Evolutionary conservation across 2,113 vertebrate species (phyloP).

Genomic region (Sporophila hypoxantha): DNA sequence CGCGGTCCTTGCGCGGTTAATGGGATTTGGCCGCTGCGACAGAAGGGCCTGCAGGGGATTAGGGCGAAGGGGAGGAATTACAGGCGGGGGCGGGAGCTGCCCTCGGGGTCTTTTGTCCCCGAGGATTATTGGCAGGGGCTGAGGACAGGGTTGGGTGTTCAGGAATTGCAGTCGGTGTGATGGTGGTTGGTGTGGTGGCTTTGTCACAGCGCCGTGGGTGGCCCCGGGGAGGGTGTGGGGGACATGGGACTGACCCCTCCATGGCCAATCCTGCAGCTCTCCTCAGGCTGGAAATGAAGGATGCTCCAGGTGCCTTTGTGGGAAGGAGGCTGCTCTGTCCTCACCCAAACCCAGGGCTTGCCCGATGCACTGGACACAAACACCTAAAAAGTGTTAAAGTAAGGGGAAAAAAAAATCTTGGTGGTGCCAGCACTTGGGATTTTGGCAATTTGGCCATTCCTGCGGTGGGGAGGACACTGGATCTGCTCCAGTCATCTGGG

Average conservation of each 20-base stretch:
- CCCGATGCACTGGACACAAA: accelerated
- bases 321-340: neutral
- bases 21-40: slow-evolving; percentile 6
- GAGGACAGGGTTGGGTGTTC: neutral
- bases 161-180: neutral
- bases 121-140: neutral
- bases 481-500: neutral
- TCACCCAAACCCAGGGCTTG: neutral
- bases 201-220: accelerated
- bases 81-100: neutral
- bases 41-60: slow-evolving; percentile 17
- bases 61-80: slow-evolving; percentile 15
- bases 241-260: accelerated
- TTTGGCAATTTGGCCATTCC: neutral
- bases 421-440: neutral
- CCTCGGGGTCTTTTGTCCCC: neutral
- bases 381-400: neutral
- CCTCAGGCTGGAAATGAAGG: neutral
- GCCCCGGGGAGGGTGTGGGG: accelerated
- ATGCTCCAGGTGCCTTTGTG: neutral
- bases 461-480: neutral
- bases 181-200: neutral
- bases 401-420: no score
- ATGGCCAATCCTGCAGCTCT: neutral
- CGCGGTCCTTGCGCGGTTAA: neutral